Percentiles rank a stretch among this genome's conserved stretches.
Evolutionary conservation across 2,113 vertebrate species (phyloP).

Genomic region (Limnothrissa miodon): DNA sequence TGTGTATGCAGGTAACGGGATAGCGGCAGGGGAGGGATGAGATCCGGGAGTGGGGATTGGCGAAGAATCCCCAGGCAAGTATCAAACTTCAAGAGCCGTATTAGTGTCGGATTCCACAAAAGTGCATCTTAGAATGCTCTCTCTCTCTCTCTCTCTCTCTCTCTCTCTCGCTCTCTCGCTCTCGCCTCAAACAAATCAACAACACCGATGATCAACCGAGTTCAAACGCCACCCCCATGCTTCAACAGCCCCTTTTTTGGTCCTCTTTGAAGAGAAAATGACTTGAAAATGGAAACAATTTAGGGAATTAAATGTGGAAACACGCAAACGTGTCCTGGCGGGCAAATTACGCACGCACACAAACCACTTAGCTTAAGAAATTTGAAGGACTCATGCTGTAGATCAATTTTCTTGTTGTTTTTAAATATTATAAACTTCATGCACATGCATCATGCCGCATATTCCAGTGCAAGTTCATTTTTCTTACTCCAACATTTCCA

Average conservation of each 20-base stretch:
- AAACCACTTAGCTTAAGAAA: conserved; percentile 2
- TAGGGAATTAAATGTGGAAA: conserved; percentile 6
- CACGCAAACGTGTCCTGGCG: neutral
- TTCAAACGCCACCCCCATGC: neutral
- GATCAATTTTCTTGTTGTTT: neutral
- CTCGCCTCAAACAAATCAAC: conserved; percentile 12
- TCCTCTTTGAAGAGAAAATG: conserved; percentile 12
- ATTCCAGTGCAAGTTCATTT: neutral
- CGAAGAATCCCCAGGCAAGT: conserved; percentile 41
- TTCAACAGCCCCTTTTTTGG: neutral
- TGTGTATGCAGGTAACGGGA: conserved; percentile 27
- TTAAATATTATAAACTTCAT: neutral
- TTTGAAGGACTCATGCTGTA: neutral
- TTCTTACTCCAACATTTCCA: neutral
- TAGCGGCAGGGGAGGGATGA: neutral
- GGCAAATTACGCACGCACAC: neutral
- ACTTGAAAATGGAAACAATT: conserved; percentile 3
- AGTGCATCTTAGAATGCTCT: neutral
- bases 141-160: conserved; percentile 7
- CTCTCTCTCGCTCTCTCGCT: neutral
- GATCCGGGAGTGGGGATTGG: conserved; percentile 11
- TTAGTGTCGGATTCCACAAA: conserved; percentile 43
- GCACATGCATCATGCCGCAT: neutral
- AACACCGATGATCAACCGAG: conserved; percentile 3
- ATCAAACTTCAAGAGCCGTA: conserved; percentile 48